Conservation (phyloP, 1,140 invertebrate species). For the Listronotus oregonensis region DNA sequence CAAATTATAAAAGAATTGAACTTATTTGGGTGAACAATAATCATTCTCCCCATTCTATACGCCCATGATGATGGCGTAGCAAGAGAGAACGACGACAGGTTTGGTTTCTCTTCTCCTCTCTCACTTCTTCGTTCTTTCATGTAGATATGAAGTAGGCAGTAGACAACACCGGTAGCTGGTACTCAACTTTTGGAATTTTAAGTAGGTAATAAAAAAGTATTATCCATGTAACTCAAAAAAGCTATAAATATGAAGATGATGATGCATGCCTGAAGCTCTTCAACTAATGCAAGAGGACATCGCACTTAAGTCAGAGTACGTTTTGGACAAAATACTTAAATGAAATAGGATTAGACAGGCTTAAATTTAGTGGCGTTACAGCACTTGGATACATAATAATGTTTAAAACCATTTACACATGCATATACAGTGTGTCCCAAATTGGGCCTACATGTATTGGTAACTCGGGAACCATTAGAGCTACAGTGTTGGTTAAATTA, state of each 20-base stretch:
- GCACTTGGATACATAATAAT: too few relatives aligned
- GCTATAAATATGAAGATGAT: conserved; percentile 17
- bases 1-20: too few relatives aligned
- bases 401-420: too few relatives aligned
- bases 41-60: neutral
- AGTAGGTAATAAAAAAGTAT: conserved; percentile 35
- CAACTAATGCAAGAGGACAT: too few relatives aligned
- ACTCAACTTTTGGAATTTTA: conserved; percentile 36
- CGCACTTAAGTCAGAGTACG: neutral
- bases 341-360: neutral
- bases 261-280: conserved; percentile 7
- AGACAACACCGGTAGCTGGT: conserved; percentile 37
- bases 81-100: conserved; percentile 17
- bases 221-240: conserved; percentile 23
- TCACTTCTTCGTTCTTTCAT: conserved; percentile 11
- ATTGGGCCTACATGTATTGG: too few relatives aligned
- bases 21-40: too few relatives aligned
- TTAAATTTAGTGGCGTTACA: neutral
- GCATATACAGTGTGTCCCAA: too few relatives aligned
- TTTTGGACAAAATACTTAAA: neutral
- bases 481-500: too few relatives aligned
- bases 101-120: conserved; percentile 21
- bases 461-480: too few relatives aligned
- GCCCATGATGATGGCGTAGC: conserved; percentile 9
- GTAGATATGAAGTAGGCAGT: conserved; percentile 31